Conservation (phyloP, 2,888 invertebrate genomes). For the Xestobium rufovillosum region DNA sequence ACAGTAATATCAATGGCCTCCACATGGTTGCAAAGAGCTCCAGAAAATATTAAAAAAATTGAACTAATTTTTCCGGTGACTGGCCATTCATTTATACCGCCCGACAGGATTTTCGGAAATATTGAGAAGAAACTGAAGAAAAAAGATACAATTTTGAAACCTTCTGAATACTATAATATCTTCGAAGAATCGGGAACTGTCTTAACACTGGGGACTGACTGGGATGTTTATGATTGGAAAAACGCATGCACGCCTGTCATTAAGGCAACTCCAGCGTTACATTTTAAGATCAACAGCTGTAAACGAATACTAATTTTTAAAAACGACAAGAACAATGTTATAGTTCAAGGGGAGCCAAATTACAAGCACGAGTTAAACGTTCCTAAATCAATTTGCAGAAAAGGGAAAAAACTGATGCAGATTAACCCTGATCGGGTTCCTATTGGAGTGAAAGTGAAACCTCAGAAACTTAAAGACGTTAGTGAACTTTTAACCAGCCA, state of each 20-base stretch:
- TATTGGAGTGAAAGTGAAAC: no score
- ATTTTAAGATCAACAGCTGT: constrained; percentile 4
- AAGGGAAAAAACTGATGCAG: no score
- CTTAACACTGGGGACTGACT: constrained; percentile 11
- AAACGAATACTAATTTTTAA: constrained; percentile 6
- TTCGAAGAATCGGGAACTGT: constrained; percentile 16
- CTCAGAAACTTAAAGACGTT: no score
- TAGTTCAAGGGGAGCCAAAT: no score
- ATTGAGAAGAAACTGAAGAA: constrained; percentile 18
- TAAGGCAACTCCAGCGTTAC: not conserved
- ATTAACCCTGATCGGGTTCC: no score
- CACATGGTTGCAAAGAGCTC: constrained; percentile 23
- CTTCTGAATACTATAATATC: constrained; percentile 15
- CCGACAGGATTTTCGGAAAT: constrained; percentile 19
- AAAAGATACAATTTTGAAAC: constrained; percentile 14
- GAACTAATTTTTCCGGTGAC: constrained; percentile 21
- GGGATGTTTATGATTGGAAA: constrained; percentile 18
- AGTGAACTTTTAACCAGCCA: no score
- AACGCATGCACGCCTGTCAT: no score
- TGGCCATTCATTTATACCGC: no score
- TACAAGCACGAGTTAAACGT: no score
- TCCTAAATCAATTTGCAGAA: no score
- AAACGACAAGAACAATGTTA: no score
- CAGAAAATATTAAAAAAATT: constrained; percentile 14
- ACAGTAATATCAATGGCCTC: constrained; percentile 25